Evolutionary conservation across 1,140 invertebrate species (phyloP), one percentile per base, ranked within the genome.

Genomic region (Drosophila sulfurigaster): DNA sequence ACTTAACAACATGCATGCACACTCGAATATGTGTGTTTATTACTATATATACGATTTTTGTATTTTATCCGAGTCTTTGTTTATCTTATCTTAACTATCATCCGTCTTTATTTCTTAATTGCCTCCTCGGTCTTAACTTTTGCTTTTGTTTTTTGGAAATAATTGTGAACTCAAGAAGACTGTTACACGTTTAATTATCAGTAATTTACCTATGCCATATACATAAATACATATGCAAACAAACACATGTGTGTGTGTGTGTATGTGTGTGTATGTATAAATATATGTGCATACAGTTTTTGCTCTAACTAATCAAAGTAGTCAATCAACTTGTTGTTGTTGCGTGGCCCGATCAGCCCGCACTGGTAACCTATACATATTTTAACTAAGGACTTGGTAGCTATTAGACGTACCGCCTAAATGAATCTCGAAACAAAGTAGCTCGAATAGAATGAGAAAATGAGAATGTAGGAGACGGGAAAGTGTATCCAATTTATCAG

Each of bases 141-240:
- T 71, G 64, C 54, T 77, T 52, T 52, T 20, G 25, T 10, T 54
- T 76, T 75, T 72, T 38, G 35, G 13, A 15, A 41, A 66, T 80
- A 83, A 82, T 57, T 88, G 83, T 88, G 64, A 88, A 89, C 83
- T 89, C 56, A 71, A 88, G 68, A 88, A 88, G 83, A 88, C 83
- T 88, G 83, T 88, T 88, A 83, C 78, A 88, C 70, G 74, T 89
- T 88, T 83, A 88, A 88, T 83, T 88, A 88, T 89, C 83, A 89
- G 77, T 88, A 87, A 88, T 78, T 78, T 82, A 57, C 65, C 20
- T 75, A 73, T 77, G 48, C 49, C 20, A 65, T 60, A 62, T 57
- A 60, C 49, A 32, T 11, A 13, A 25, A 49, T 56, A 48, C 13
- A 43, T 25, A 25, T 25, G 20, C 20, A 25, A 25, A 25, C 38